A percentile compares a stretch with the other conserved stretches of the same genome.
Conservation (phyloP, 2,888 invertebrate species). For the Leptopilina drosophilae region DNA sequence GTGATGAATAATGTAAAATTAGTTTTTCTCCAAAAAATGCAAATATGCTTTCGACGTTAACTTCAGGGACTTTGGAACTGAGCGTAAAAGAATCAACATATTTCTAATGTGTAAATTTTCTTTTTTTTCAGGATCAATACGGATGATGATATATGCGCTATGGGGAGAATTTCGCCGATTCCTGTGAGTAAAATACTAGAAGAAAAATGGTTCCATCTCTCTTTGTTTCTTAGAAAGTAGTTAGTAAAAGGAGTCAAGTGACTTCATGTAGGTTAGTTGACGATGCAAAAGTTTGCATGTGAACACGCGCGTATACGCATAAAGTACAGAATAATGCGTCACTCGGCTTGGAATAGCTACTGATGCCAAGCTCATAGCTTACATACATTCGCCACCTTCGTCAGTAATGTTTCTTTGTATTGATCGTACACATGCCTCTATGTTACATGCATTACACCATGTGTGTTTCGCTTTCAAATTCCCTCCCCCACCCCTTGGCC, state of each 20-base stretch:
- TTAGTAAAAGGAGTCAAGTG: constrained; percentile 32
- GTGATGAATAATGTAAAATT: no score
- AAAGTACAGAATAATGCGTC: constrained; percentile 67
- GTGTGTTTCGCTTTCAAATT: not conserved
- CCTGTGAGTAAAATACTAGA: not conserved
- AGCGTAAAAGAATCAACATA: no score
- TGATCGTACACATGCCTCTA: constrained; percentile 25
- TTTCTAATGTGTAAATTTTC: not conserved
- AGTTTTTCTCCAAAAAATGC: no score
- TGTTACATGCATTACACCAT: constrained; percentile 29
- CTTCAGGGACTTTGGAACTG: no score
- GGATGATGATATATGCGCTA: no score
- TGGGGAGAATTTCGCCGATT: not conserved
- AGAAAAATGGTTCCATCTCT: not conserved
- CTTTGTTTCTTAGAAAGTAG: constrained; percentile 1
- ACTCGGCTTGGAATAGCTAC: constrained; percentile 74
- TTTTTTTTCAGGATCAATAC: constrained; percentile 1
- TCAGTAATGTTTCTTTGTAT: constrained; percentile 28
- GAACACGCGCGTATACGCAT: constrained; percentile 53
- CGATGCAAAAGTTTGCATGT: constrained; percentile 52
- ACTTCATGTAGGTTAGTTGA: constrained; percentile 44
- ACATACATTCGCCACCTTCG: constrained; percentile 18
- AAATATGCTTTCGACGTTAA: no score
- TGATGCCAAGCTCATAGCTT: constrained; percentile 71
- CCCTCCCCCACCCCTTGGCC: not conserved